Evolutionary conservation across 2,888 invertebrate genomes (phyloP).

Genomic region (Watsonalla cultraria): DNA sequence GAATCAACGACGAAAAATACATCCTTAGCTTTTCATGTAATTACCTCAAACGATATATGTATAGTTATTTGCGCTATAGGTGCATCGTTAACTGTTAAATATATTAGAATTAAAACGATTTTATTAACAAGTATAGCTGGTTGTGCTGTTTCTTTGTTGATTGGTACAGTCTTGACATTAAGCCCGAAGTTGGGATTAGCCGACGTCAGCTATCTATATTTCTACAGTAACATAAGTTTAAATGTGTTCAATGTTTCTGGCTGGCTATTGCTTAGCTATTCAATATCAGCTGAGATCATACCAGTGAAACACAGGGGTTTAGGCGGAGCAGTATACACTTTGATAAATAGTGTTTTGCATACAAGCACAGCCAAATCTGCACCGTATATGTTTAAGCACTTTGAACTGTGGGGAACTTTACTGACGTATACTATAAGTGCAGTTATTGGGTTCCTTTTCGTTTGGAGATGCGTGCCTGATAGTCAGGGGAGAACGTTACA

Average conservation of each 20-base stretch:
- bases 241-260: background rate
- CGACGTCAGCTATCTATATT: conserved; percentile 8
- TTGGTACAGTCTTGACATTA: background rate
- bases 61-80: background rate
- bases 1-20: conserved; percentile 3
- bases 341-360: conserved; percentile 11
- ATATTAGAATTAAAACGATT: background rate
- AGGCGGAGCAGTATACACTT: conserved; percentile 13
- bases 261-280: background rate
- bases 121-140: background rate
- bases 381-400: conserved; percentile 13
- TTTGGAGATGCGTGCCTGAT: conserved; percentile 18
- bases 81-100: background rate
- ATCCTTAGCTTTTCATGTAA: background rate
- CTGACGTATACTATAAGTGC: conserved; percentile 10
- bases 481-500: conserved; percentile 15
- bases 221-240: conserved; percentile 4
- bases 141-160: background rate
- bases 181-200: background rate
- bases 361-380: conserved; percentile 14
- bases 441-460: conserved; percentile 6
- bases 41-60: background rate
- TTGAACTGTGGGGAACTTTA: conserved; percentile 15
- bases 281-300: background rate
- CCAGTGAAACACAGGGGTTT: conserved; percentile 18